Evolutionary conservation across 2,888 invertebrate genomes (phyloP).

Genomic region (Himalopsyche japonica): DNA sequence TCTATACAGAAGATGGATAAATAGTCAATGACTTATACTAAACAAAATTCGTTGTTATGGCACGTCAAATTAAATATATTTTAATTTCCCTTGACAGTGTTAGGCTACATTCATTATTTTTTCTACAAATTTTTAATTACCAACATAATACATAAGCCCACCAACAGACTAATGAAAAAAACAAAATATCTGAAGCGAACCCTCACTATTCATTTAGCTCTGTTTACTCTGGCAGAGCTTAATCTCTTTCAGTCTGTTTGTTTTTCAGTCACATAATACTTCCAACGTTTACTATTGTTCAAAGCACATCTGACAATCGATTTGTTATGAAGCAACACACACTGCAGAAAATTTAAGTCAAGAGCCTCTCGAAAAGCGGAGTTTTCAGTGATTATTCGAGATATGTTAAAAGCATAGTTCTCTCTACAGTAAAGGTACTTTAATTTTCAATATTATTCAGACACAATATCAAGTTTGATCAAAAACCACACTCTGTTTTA

Average conservation of each 20-base stretch:
- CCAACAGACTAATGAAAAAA: neutral
- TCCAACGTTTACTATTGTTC: neutral
- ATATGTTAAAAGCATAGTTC: neutral
- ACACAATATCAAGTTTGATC: too few relatives aligned
- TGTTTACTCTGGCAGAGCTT: neutral
- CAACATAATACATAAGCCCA: neutral
- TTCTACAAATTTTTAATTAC: neutral
- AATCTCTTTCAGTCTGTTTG: neutral
- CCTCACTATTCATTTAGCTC: neutral
- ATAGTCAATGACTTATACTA: neutral
- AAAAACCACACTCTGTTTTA: too few relatives aligned
- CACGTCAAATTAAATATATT: neutral
- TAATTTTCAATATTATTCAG: too few relatives aligned
- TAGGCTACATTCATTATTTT: neutral
- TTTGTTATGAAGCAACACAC: neutral
- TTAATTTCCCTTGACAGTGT: neutral
- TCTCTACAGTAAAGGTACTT: too few relatives aligned
- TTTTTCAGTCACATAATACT: neutral
- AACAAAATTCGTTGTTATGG: neutral
- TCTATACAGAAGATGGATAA: neutral
- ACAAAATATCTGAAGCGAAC: neutral
- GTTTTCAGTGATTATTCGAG: neutral
- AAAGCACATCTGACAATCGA: neutral
- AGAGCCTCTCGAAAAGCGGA: neutral
- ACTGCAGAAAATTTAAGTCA: neutral